phyloP scores from a whole-genome alignment of 2,113 vertebrate species.

The human region DNA sequence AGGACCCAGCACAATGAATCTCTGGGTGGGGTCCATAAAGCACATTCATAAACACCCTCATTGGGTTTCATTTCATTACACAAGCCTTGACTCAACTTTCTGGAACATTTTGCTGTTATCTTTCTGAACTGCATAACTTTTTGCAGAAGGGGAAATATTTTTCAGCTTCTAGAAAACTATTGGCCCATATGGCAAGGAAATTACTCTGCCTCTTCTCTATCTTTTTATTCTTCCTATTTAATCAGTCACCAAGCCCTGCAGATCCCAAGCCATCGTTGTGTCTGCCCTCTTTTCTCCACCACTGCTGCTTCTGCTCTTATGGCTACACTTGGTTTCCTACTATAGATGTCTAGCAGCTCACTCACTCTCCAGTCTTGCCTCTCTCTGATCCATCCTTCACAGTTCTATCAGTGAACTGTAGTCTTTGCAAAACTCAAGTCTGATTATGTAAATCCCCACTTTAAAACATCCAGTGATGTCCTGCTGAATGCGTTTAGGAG shows the following conservation, averaged over 20 bases:
- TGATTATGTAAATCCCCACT: neutral
- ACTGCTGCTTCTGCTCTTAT: neutral
- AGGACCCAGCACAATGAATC: neutral
- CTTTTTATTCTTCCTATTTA: neutral
- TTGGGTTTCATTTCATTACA: neutral
- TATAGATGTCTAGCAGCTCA: neutral
- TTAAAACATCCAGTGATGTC: neutral
- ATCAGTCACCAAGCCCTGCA: neutral
- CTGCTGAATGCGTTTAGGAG: slow-evolving; percentile 6
- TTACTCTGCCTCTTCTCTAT: neutral
- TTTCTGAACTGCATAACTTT: neutral
- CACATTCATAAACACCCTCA: neutral
- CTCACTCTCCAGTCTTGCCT: neutral
- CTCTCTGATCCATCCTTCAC: neutral
- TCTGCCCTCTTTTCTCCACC: neutral
- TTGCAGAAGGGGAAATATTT: neutral
- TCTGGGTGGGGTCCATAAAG: neutral
- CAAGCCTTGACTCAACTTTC: neutral
- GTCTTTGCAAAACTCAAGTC: neutral
- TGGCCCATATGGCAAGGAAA: neutral
- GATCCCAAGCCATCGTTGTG: neutral
- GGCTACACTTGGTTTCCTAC: neutral
- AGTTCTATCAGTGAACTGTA: neutral
- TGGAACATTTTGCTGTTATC: neutral
- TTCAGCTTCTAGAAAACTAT: neutral